Evolutionary conservation across 2,113 vertebrate species (phyloP).

Genomic region (Lepisosteus oculatus): DNA sequence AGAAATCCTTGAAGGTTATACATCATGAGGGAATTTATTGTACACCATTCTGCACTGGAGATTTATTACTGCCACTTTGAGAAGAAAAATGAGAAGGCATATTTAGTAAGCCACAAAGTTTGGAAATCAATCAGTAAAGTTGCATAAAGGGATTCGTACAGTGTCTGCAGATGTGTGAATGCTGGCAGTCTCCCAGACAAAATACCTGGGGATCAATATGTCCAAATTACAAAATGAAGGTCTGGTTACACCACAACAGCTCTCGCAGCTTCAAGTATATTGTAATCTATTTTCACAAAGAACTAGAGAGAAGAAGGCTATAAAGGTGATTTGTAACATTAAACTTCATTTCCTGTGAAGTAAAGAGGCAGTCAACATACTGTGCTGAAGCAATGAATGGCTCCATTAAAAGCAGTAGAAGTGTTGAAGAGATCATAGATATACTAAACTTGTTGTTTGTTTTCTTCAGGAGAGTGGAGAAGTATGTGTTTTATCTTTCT

Average conservation of each 20-base stretch:
- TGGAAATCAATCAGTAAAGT: constrained; percentile 37
- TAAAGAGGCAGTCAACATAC: constrained; percentile 12
- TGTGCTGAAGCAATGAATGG: constrained; percentile 28
- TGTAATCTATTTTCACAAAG: constrained; percentile 17
- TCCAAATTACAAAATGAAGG: constrained; percentile 20
- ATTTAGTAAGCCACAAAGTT: constrained; percentile 31
- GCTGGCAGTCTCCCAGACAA: constrained; percentile 18
- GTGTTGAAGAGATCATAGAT: constrained; percentile 25
- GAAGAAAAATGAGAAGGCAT: constrained; percentile 25
- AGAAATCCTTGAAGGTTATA: constrained; percentile 35
- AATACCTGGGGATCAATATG: constrained; percentile 9
- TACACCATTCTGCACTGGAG: constrained; percentile 21
- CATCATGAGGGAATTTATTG: constrained; percentile 32
- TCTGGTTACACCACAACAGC: constrained; percentile 1
- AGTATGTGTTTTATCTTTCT: background rate
- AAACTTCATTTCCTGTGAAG: constrained; percentile 35
- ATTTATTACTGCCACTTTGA: constrained; percentile 33
- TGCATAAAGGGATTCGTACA: constrained; percentile 17
- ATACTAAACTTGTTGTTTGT: too few relatives aligned
- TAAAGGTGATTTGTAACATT: constrained; percentile 35
- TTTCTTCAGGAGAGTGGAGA: background rate
- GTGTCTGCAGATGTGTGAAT: background rate
- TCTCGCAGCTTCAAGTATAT: constrained; percentile 8
- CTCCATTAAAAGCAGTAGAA: constrained; percentile 36
- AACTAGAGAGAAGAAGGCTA: constrained; percentile 10